phyloP scores from a whole-genome alignment of 1,140 invertebrate species.

The Drosophila mayri region DNA sequence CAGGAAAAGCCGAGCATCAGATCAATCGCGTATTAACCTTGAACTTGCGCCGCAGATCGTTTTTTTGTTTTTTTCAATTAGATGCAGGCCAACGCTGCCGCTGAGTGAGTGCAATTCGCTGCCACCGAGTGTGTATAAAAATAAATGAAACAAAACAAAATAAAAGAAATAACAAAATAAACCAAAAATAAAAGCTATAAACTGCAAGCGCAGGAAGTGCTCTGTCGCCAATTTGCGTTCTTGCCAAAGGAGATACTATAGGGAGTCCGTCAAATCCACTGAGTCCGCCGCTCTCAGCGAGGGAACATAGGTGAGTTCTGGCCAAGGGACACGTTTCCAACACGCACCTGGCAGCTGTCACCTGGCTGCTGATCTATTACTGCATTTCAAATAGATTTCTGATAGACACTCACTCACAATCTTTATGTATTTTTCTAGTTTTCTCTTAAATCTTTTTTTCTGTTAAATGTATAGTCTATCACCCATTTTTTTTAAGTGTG shows the following conservation, averaged over 20 bases:
- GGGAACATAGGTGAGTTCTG: conserved; percentile 9
- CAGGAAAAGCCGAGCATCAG: not conserved
- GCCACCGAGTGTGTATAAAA: conserved; percentile 22
- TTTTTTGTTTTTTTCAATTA: conserved; percentile 25
- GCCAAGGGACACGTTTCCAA: conserved; percentile 18
- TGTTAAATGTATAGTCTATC: not conserved
- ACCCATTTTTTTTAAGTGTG: not conserved
- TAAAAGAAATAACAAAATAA: conserved; percentile 3
- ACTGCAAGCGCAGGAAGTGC: conserved; percentile 21
- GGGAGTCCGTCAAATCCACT: not conserved
- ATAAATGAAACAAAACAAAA: conserved; percentile 23
- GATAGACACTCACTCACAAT: not conserved
- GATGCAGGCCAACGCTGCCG: conserved; percentile 27
- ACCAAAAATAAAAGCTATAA: conserved; percentile 26
- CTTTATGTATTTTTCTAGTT: not conserved
- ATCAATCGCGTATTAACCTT: conserved; percentile 19
- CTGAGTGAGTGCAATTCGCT: conserved; percentile 27
- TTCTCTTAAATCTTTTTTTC: not conserved
- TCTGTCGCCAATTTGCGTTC: conserved; percentile 52
- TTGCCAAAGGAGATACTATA: conserved; percentile 60
- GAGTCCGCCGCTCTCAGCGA: not conserved
- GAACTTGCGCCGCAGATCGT: conserved; percentile 22
- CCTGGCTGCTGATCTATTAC: conserved; percentile 2
- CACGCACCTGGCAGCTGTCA: conserved; percentile 25
- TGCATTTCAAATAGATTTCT: not conserved